Evolutionary conservation across 2,797 vertebrate species (phyloP).

Genomic region (Spondyliosoma cantharus): DNA sequence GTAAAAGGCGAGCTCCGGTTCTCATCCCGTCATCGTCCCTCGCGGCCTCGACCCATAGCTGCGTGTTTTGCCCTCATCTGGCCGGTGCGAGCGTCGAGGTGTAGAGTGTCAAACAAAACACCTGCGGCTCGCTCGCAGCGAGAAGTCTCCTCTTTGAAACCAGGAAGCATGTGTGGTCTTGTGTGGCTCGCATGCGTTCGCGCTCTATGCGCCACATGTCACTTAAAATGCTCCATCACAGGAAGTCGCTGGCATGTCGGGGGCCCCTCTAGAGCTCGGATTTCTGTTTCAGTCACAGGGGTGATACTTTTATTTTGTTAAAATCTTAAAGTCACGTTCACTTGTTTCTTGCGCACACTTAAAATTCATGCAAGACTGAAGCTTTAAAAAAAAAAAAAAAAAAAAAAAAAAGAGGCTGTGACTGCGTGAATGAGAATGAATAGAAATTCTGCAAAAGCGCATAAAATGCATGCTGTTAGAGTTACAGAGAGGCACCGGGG

Average conservation of each 20-base stretch:
- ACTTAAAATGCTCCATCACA: slow-evolving; percentile 54
- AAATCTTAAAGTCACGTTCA: neutral
- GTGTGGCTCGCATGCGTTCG: neutral
- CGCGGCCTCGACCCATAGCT: slow-evolving; percentile 60
- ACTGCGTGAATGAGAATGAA: neutral
- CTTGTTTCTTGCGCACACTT: neutral
- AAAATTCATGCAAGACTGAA: neutral
- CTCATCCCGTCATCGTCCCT: slow-evolving; percentile 30
- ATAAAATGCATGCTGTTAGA: neutral
- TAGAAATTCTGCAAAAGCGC: neutral
- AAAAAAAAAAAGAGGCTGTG: neutral
- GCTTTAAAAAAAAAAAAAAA: neutral
- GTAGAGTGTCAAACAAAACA: slow-evolving; percentile 55
- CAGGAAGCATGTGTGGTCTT: slow-evolving; percentile 63
- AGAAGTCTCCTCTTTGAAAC: slow-evolving; percentile 1
- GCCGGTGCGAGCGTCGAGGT: slow-evolving; percentile 19
- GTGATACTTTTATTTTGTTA: neutral
- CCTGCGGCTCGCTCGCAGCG: slow-evolving; percentile 24
- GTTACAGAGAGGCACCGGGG: neutral
- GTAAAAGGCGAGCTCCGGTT: slow-evolving; percentile 31
- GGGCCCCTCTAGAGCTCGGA: slow-evolving; percentile 5
- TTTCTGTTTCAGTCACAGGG: slow-evolving; percentile 12
- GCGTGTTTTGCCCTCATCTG: slow-evolving; percentile 77
- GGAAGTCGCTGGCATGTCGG: slow-evolving; percentile 43
- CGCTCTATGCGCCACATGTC: slow-evolving; percentile 32